Conservation (phyloP, 2,888 invertebrate genomes). For the Peribatodes rhomboidaria region DNA sequence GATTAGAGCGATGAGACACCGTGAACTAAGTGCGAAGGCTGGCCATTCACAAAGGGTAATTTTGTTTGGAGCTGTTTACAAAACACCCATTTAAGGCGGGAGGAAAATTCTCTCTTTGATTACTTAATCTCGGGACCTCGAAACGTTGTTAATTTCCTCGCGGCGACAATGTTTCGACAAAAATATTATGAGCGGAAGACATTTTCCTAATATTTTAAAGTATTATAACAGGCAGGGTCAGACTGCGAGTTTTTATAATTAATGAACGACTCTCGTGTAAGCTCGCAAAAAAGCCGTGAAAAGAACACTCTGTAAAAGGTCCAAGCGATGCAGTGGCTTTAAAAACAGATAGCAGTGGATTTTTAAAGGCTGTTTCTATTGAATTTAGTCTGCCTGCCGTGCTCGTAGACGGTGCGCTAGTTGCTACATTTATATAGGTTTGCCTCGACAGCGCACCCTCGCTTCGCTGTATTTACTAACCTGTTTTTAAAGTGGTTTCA, state of each 20-base stretch:
- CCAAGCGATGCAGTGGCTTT: not conserved
- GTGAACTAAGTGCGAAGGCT: constrained; percentile 32
- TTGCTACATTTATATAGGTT: constrained; percentile 30
- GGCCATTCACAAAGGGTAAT: constrained; percentile 42
- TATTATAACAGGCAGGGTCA: constrained; percentile 18
- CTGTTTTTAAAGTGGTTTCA: constrained; percentile 48
- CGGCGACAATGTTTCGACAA: constrained; percentile 48
- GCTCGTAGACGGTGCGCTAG: not conserved
- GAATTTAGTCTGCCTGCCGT: constrained; percentile 9
- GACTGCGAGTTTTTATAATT: constrained; percentile 14
- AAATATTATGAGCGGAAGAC: constrained; percentile 41
- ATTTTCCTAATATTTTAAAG: constrained; percentile 22
- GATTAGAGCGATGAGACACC: constrained; percentile 41
- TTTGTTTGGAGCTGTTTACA: constrained; percentile 48
- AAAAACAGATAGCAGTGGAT: constrained; percentile 16
- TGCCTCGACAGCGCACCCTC: constrained; percentile 25
- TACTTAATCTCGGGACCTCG: constrained; percentile 51
- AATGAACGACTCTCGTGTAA: constrained; percentile 12
- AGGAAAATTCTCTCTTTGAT: constrained; percentile 51
- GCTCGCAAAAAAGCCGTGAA: not conserved
- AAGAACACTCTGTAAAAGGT: constrained; percentile 3
- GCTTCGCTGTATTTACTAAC: constrained; percentile 41
- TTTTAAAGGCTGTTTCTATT: constrained; percentile 34
- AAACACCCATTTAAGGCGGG: constrained; percentile 46
- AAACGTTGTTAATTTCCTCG: constrained; percentile 51